A percentile compares a stretch with the other conserved stretches of the same genome.
These are phyloP conservation scores for Pelobates fuscus DNA, from an alignment of 2,113 vertebrate genomes.

Conservation along the genomic window DNA sequence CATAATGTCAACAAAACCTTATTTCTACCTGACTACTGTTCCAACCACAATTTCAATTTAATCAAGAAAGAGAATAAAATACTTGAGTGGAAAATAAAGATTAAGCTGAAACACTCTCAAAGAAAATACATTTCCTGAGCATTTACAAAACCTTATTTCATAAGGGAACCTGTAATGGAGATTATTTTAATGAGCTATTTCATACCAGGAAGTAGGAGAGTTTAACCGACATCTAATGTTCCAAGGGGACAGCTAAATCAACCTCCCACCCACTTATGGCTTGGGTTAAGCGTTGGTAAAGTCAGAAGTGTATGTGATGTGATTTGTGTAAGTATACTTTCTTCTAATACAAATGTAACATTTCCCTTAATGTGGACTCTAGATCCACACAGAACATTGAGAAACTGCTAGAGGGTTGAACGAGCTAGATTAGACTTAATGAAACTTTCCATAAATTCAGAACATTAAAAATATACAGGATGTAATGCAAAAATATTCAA, in stretches of 20 bases:
- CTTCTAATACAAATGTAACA: background rate
- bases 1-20: no score
- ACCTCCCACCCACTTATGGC: constrained; percentile 55
- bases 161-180: constrained; percentile 23
- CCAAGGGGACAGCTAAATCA: constrained; percentile 60
- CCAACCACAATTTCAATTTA: background rate
- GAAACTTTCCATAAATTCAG: no score
- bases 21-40: constrained; percentile 4
- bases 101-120: background rate
- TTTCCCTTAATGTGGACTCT: background rate
- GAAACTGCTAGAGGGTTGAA: no score
- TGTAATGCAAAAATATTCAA: no score
- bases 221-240: constrained; percentile 60
- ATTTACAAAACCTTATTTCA: background rate
- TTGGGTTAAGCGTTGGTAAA: constrained; percentile 23
- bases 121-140: background rate
- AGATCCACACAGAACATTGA: no score
- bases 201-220: constrained; percentile 60
- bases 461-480: no score
- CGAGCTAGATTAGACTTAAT: no score
- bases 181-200: constrained; percentile 50
- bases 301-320: constrained; percentile 48
- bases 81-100: background rate
- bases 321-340: background rate
- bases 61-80: background rate